Evolutionary conservation across 2,797 vertebrate species (phyloP).

Genomic region (Xenops minutus): DNA sequence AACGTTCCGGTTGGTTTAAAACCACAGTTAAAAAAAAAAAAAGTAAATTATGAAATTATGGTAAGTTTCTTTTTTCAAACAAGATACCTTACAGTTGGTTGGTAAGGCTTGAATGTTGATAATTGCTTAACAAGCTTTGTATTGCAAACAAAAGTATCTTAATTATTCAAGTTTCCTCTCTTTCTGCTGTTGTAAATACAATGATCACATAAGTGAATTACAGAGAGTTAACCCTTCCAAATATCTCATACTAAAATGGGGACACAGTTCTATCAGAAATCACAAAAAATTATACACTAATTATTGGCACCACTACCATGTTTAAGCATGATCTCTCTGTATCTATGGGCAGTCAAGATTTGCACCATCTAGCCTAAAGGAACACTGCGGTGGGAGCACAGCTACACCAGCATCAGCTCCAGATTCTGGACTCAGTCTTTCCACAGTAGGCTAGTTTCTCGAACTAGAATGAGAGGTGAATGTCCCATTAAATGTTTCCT

Average conservation of each 20-base stretch:
- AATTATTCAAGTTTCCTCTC: slow-evolving; percentile 11
- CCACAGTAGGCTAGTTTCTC: not conserved
- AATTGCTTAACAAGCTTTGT: slow-evolving; percentile 46
- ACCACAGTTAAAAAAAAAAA: not conserved
- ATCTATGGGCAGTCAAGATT: not conserved
- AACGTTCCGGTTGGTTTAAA: slow-evolving; percentile 5
- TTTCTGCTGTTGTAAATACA: not conserved
- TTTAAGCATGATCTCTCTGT: not conserved
- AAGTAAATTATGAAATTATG: not conserved
- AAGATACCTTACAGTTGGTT: slow-evolving; percentile 15
- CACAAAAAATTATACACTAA: not conserved
- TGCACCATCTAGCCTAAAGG: not conserved
- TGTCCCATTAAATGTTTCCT: not conserved
- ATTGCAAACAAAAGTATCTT: slow-evolving; percentile 31
- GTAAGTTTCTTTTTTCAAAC: slow-evolving; percentile 25
- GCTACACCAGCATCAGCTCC: not conserved
- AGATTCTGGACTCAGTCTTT: not conserved
- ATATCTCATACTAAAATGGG: not conserved
- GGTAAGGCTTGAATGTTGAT: slow-evolving; percentile 7
- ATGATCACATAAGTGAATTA: not conserved
- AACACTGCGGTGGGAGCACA: fast-evolving
- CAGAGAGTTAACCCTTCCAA: not conserved
- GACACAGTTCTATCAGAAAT: not conserved
- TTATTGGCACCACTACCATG: not conserved
- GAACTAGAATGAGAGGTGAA: not conserved